phyloP scores from a whole-genome alignment of 2,113 vertebrate species.

The Merops nubicus region DNA sequence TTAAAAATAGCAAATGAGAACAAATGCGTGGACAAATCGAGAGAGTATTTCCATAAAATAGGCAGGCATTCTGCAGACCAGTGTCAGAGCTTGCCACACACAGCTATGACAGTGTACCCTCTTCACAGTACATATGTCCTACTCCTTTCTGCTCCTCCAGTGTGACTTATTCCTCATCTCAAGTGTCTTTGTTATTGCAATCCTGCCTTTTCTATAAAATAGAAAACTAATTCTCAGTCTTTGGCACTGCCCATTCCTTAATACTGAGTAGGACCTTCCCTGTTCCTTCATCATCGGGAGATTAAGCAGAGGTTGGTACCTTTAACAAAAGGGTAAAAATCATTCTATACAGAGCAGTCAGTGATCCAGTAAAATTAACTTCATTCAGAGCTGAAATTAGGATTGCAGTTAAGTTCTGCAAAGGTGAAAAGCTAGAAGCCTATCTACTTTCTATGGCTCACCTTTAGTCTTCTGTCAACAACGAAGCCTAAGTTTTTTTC shows the following conservation, averaged over 20 bases:
- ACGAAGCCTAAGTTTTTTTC: not conserved
- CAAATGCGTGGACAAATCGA: not conserved
- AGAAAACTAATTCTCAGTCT: not conserved
- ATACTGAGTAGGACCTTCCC: not conserved
- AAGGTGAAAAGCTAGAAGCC: not conserved
- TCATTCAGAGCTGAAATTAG: not conserved
- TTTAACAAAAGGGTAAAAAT: constrained; percentile 1
- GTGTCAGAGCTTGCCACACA: not conserved
- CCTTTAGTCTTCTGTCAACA: not conserved
- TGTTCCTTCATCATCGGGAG: not conserved
- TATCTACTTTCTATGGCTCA: not conserved
- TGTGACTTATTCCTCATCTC: not conserved
- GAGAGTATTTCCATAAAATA: not conserved
- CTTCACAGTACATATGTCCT: not conserved
- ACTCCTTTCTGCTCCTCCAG: not conserved
- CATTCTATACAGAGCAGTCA: not conserved
- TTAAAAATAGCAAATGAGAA: not conserved
- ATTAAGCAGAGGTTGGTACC: not conserved
- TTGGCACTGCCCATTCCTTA: not conserved
- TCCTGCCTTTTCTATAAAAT: not conserved
- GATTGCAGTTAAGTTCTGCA: not conserved
- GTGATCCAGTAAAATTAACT: not conserved
- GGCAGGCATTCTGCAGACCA: not conserved
- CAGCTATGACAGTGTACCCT: not conserved
- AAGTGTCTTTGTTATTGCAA: not conserved